A percentile compares a stretch with the other conserved stretches of the same genome.
These are phyloP conservation scores for Macrobrachium rosenbergii DNA, from an alignment of 1,140 invertebrate species.

Conservation along the genomic window DNA sequence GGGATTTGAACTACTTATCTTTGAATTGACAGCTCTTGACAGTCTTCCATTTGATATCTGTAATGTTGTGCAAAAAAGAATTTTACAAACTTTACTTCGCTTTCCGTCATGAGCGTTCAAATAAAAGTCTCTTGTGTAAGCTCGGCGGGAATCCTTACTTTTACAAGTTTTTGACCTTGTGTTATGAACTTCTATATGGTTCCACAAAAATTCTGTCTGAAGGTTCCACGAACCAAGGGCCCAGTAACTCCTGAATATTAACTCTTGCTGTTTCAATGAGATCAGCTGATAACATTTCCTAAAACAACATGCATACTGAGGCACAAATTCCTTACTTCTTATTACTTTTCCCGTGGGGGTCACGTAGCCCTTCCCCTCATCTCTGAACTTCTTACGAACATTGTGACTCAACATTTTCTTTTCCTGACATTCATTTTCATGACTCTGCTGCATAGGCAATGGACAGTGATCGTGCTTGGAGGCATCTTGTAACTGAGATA, in stretches of 20 bases:
- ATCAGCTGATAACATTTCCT: conserved; percentile 8
- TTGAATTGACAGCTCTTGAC: neutral
- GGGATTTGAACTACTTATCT: neutral
- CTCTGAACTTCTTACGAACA: neutral
- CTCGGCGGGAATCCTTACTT: neutral
- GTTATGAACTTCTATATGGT: conserved; percentile 9
- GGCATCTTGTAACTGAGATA: too few relatives aligned
- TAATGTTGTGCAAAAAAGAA: conserved; percentile 4
- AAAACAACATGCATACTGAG: conserved; percentile 1
- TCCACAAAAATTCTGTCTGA: conserved; percentile 24
- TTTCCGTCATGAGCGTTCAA: neutral
- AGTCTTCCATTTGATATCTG: conserved; percentile 29
- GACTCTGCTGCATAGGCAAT: neutral
- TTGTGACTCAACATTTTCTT: neutral
- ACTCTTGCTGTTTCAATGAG: conserved; percentile 13
- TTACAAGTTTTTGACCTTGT: conserved; percentile 4
- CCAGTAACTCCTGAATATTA: conserved; percentile 18
- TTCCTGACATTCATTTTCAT: neutral
- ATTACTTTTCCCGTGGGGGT: conserved; percentile 6
- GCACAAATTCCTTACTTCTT: conserved; percentile 7
- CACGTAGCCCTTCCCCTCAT: conserved; percentile 8
- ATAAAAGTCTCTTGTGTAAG: conserved; percentile 3
- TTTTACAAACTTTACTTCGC: conserved; percentile 8
- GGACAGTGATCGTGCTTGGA: neutral
- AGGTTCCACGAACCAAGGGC: conserved; percentile 21